Evolutionary conservation across 2,113 vertebrate genomes (phyloP), one percentile per base, ranked within the genome.

Genomic region (Nansenia antarctica): DNA sequence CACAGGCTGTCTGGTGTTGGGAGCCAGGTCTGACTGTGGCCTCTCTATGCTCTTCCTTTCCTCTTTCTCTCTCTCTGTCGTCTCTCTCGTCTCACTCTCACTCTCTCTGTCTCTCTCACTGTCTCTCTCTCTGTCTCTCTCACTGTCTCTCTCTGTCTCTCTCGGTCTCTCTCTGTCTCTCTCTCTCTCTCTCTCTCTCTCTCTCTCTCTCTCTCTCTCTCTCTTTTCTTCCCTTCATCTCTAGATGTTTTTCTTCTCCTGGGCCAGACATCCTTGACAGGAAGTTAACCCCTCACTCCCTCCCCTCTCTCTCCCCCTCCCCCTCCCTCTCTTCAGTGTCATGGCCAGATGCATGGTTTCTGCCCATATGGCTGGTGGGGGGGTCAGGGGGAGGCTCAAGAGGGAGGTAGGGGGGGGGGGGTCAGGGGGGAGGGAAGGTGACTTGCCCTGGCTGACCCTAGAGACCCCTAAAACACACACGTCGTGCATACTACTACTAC

Each of bases 31-130:
- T n/a, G n/a, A n/a, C n/a, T 72, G 72, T 74, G 85, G 74, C 65
- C 83, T 78, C 80, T 80, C 76, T 61, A 60, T 76, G 59, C 71
- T 74, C 77, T 54, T 34, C 54, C 60, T 55, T 71, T 52, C 67
- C 62, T 74, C 74, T 52, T 59, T 69, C 52, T 68, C 66, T 59
- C 70, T 70, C 35, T 76, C 71, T 9, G 54, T 70, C 62, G 66
- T 64, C 39, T 47, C 37, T 29, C 15, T 45, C 22, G 4, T 15
- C 11, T n/a, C n/a, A n/a, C 11, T 22, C 15, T 82, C 66, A 49
- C 82, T 85, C 72, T 73, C 70, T 80, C 72, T 62, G 66, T 79
- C 67, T 82, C 60, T 29, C 30, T 78, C 69, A 59, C 72, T 26
- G 15, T 18, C 35, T 24, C 60, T 20, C 58, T 34, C 58, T 11